Evolutionary conservation across 2,113 vertebrate genomes (phyloP).

Genomic region (Puntigrus tetrazona): DNA sequence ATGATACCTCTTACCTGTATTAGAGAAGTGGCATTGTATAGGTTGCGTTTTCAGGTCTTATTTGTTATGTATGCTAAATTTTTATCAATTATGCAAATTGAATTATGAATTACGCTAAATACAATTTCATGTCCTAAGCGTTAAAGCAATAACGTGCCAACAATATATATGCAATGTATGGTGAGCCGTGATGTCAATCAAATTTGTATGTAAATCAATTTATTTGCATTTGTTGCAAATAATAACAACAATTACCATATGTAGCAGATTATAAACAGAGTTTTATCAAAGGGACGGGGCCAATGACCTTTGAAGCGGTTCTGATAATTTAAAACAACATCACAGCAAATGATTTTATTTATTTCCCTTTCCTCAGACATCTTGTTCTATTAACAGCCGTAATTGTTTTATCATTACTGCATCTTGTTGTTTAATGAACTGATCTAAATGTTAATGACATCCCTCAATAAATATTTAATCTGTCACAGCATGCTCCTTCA

Average conservation of each 20-base stretch:
- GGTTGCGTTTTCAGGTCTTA: too few relatives aligned
- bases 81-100: too few relatives aligned
- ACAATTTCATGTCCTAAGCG: too few relatives aligned
- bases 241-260: not conserved
- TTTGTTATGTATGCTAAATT: too few relatives aligned
- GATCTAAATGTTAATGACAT: slow-evolving; percentile 78
- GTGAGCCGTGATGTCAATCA: not conserved
- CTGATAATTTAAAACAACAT: slow-evolving; percentile 35
- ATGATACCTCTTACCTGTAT: too few relatives aligned
- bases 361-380: slow-evolving; percentile 43
- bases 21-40: too few relatives aligned
- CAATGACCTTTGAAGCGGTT: slow-evolving; percentile 31
- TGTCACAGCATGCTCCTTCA: slow-evolving; percentile 69
- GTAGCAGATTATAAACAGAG: slow-evolving; percentile 10
- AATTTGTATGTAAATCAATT: not conserved
- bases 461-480: slow-evolving; percentile 78
- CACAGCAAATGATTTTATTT: slow-evolving; percentile 22
- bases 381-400: slow-evolving; percentile 72
- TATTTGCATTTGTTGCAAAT: slow-evolving; percentile 1
- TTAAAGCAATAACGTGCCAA: not conserved
- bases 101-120: too few relatives aligned
- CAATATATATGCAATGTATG: not conserved
- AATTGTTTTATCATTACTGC: slow-evolving; percentile 70
- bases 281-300: slow-evolving; percentile 28
- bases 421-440: slow-evolving; percentile 78